phyloP scores from a whole-genome alignment of 2,113 vertebrate genomes.

The Dascyllus trimaculatus region DNA sequence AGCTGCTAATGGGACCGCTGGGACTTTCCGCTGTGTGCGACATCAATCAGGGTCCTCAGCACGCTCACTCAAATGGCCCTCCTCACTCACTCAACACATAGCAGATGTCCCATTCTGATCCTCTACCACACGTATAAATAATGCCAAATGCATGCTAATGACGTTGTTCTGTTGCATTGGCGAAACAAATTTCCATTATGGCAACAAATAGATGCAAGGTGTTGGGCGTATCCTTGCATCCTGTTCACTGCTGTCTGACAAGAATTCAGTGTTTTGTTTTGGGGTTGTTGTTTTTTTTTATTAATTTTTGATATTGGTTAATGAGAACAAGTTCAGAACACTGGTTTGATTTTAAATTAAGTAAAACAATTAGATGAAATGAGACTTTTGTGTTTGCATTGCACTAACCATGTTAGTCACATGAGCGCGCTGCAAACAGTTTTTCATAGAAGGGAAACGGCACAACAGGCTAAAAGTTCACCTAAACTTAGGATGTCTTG shows the following conservation, averaged over 20 bases:
- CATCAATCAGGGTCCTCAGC: conserved; percentile 80
- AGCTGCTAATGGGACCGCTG: conserved; percentile 82
- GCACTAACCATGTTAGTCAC: too few species aligned
- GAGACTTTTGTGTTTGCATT: too few species aligned
- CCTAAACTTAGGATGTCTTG: too few species aligned
- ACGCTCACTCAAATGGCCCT: conserved; percentile 72
- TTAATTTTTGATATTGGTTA: conserved; percentile 7
- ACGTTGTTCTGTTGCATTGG: conserved; percentile 56
- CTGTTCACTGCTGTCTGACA: not conserved
- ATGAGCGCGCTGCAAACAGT: too few species aligned
- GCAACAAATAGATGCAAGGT: conserved; percentile 46
- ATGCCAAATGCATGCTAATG: conserved; percentile 75
- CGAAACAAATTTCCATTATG: conserved; percentile 48
- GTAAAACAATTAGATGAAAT: not conserved
- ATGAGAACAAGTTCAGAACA: too few species aligned
- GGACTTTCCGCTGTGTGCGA: conserved; percentile 72
- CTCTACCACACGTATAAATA: conserved; percentile 61
- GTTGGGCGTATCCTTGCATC: not conserved
- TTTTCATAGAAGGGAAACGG: too few species aligned
- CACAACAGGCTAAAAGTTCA: too few species aligned
- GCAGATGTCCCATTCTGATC: conserved; percentile 79
- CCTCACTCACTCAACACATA: conserved; percentile 79
- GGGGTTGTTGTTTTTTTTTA: too few species aligned
- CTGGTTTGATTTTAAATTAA: not conserved
- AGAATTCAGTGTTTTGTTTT: not conserved